A percentile compares a stretch with the other conserved stretches of the same genome.
These are phyloP conservation scores for Popillia japonica DNA, from an alignment of 1,140 invertebrate species.

Conservation along the genomic window DNA sequence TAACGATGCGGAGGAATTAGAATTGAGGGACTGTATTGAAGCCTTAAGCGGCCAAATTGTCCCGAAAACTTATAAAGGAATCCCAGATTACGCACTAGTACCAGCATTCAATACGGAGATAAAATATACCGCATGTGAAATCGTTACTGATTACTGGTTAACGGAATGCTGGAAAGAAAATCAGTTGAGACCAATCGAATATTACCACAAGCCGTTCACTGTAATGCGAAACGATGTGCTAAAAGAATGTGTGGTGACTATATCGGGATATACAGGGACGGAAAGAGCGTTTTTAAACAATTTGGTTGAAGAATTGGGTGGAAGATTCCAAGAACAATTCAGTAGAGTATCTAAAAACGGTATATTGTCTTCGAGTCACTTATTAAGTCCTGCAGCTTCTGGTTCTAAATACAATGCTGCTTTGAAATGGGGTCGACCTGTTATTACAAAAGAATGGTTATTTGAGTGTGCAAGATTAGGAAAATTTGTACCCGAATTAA, in stretches of 20 bases:
- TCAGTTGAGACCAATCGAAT: conserved; percentile 65
- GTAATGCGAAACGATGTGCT: conserved; percentile 65
- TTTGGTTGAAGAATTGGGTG: conserved; percentile 75
- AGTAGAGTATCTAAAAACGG: conserved; percentile 65
- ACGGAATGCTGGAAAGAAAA: conserved; percentile 70
- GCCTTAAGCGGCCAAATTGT: conserved; percentile 53
- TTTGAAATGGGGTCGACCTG: conserved; percentile 82
- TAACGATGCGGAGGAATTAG: conserved; percentile 58
- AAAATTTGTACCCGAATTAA: conserved; percentile 64
- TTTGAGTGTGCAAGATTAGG: conserved; percentile 68
- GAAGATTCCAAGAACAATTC: conserved; percentile 74
- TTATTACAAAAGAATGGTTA: conserved; percentile 80
- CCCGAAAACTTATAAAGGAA: conserved; percentile 59
- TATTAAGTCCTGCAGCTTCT: conserved; percentile 74
- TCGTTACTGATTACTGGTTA: conserved; percentile 68
- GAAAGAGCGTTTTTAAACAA: conserved; percentile 77
- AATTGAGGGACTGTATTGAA: conserved; percentile 47
- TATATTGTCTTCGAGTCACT: conserved; percentile 73
- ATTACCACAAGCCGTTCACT: conserved; percentile 72
- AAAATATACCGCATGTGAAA: conserved; percentile 61
- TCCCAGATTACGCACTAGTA: conserved; percentile 69
- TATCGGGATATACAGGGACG: conserved; percentile 76
- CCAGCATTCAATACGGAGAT: conserved; percentile 54
- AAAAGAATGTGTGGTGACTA: conserved; percentile 74
- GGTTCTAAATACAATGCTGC: conserved; percentile 87